These are phyloP conservation scores for Thereva nobilitata DNA, from an alignment of 2,888 invertebrate genomes.

Conservation along the genomic window DNA sequence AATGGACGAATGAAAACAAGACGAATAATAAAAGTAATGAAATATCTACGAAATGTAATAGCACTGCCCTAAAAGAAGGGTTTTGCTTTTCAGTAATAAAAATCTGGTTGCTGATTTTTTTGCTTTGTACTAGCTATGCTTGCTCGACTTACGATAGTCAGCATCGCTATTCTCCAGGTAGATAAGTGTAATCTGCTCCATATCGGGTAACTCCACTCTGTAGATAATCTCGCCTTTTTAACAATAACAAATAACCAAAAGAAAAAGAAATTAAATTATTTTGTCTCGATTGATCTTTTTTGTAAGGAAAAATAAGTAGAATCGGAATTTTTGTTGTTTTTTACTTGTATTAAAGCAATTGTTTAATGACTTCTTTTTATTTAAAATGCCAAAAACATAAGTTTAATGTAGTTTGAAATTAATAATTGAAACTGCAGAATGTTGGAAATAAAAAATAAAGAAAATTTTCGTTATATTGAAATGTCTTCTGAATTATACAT, in stretches of 20 bases:
- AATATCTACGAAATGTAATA: slow-evolving; percentile 31
- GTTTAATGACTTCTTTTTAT: slow-evolving; percentile 23
- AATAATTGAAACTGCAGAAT: no score
- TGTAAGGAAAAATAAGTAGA: slow-evolving; percentile 46
- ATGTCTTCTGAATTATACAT: no score
- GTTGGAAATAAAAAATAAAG: no score
- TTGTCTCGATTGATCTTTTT: slow-evolving; percentile 20
- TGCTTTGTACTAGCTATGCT: slow-evolving; percentile 44
- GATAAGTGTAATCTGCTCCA: slow-evolving; percentile 92
- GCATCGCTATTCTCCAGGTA: slow-evolving; percentile 81
- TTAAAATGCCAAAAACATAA: background rate
- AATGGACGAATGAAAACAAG: slow-evolving; percentile 28
- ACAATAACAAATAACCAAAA: slow-evolving; percentile 40
- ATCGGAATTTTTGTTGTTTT: slow-evolving; percentile 47
- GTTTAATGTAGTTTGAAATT: background rate
- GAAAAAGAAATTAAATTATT: slow-evolving; percentile 41
- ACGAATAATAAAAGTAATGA: slow-evolving; percentile 19
- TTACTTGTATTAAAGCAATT: slow-evolving; percentile 38
- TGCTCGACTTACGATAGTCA: slow-evolving; percentile 61
- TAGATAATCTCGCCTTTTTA: slow-evolving; percentile 84
- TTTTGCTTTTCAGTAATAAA: slow-evolving; percentile 39
- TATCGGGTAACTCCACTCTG: slow-evolving; percentile 90
- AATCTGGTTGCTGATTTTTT: slow-evolving; percentile 45
- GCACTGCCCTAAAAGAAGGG: slow-evolving; percentile 22
- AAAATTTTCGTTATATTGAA: no score